Percentiles rank a stretch among this genome's conserved stretches.
phyloP scores from a whole-genome alignment of 1,140 invertebrate species.

The Aphaenogaster floridana region DNA sequence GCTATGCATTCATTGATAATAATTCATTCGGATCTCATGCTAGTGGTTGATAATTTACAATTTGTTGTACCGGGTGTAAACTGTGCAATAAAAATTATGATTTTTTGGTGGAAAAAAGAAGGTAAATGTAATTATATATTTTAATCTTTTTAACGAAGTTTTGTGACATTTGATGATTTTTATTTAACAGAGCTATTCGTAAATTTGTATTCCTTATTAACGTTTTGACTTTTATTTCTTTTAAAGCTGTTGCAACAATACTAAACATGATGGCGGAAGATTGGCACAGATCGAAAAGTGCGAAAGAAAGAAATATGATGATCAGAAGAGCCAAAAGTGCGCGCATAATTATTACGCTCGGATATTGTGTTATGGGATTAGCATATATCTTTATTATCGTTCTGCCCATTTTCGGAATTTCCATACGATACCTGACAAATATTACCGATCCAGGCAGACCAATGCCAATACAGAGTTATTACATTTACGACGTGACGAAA shows the following conservation, averaged over 20 bases:
- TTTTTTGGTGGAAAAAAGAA: slow-evolving; percentile 15
- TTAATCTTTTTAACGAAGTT: not conserved
- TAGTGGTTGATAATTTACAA: not conserved
- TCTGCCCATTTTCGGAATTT: slow-evolving; percentile 9
- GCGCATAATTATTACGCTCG: not conserved
- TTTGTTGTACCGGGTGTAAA: slow-evolving; percentile 5
- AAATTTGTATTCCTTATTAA: not conserved
- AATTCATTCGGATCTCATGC: not conserved
- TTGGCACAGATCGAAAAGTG: slow-evolving; percentile 30
- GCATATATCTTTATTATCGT: not conserved
- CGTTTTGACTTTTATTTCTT: not conserved
- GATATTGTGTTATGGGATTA: not conserved
- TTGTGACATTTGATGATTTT: not conserved
- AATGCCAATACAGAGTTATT: slow-evolving; percentile 15
- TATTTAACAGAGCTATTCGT: not conserved
- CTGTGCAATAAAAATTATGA: not conserved
- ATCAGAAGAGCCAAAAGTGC: not conserved
- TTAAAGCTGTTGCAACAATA: not conserved
- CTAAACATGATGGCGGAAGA: slow-evolving; percentile 47
- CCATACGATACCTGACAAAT: not conserved
- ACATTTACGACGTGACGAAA: not conserved
- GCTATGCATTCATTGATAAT: not conserved
- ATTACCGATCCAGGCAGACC: not conserved
- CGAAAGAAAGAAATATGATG: not conserved
- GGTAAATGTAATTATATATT: slow-evolving; percentile 14